Evolutionary conservation across 2,888 invertebrate genomes (phyloP).

Genomic region (Nymphalis c-album): DNA sequence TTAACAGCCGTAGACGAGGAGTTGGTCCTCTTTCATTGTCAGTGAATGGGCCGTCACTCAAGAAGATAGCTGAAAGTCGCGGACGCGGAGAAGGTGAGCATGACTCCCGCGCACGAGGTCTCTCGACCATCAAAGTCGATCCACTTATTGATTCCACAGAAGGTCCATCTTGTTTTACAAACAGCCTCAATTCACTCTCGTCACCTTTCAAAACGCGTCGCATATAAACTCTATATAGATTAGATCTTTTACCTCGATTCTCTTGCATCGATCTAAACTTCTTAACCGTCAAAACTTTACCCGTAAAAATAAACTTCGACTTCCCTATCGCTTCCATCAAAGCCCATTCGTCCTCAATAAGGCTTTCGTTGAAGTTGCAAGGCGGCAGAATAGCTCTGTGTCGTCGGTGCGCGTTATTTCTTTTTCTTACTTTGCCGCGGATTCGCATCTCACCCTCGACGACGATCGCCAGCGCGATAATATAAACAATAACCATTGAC

Average conservation of each 20-base stretch:
- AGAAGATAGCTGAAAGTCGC: slow-evolving; percentile 73
- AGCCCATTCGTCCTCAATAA: slow-evolving; percentile 77
- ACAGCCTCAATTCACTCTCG: slow-evolving; percentile 60
- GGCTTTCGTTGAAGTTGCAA: slow-evolving; percentile 76
- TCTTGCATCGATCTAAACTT: slow-evolving; percentile 62
- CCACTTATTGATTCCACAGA: slow-evolving; percentile 66
- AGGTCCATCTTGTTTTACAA: slow-evolving; percentile 62
- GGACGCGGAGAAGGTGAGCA: slow-evolving; percentile 74
- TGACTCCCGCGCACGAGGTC: slow-evolving; percentile 59
- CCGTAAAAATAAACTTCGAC: slow-evolving; percentile 78
- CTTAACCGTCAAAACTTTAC: slow-evolving; percentile 74
- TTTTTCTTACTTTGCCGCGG: slow-evolving; percentile 76
- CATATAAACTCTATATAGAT: slow-evolving; percentile 73
- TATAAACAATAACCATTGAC: slow-evolving; percentile 70
- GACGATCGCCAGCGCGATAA: slow-evolving; percentile 69
- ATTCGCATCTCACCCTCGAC: slow-evolving; percentile 71
- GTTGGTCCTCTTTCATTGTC: slow-evolving; percentile 57
- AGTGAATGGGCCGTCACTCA: slow-evolving; percentile 62
- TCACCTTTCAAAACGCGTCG: slow-evolving; percentile 75
- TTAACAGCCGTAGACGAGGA: slow-evolving; percentile 63
- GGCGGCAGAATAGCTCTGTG: slow-evolving; percentile 71
- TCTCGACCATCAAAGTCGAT: slow-evolving; percentile 65
- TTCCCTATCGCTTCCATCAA: slow-evolving; percentile 76
- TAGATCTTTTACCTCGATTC: slow-evolving; percentile 58
- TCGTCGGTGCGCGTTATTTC: slow-evolving; percentile 64